Percentiles rank a stretch among this genome's conserved stretches.
Evolutionary conservation across 2,888 invertebrate species (phyloP).

Genomic region (Tipula lateralis): DNA sequence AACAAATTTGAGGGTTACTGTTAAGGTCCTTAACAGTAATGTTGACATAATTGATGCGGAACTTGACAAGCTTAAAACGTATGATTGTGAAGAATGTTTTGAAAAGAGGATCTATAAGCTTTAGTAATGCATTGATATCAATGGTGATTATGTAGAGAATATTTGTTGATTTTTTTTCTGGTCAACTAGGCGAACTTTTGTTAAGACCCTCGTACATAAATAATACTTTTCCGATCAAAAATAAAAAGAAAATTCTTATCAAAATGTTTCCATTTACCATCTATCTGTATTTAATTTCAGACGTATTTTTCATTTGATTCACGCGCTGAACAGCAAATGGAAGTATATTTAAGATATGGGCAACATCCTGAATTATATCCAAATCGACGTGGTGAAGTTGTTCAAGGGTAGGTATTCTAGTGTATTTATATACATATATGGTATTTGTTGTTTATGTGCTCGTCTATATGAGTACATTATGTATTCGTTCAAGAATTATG

Average conservation of each 20-base stretch:
- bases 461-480: not conserved
- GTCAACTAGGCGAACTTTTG: no score
- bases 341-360: slow-evolving; percentile 85
- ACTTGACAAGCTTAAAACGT: no score
- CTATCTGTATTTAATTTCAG: slow-evolving; percentile 41
- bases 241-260: slow-evolving; percentile 4
- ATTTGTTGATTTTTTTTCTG: no score
- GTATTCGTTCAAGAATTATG: not conserved
- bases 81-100: no score
- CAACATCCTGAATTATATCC: slow-evolving; percentile 91
- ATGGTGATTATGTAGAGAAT: no score
- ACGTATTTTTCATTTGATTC: slow-evolving; percentile 78
- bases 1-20: no score
- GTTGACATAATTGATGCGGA: no score
- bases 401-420: slow-evolving; percentile 68
- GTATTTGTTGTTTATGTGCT: not conserved
- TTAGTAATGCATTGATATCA: no score
- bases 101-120: no score
- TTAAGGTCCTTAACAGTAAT: no score
- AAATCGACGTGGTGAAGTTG: slow-evolving; percentile 81
- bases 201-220: not conserved
- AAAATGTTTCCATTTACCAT: not conserved
- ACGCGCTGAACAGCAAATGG: slow-evolving; percentile 85
- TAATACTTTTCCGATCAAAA: not conserved
- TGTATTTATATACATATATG: not conserved